A percentile compares a stretch with the other conserved stretches of the same genome.
Conservation (phyloP, 2,113 vertebrate genomes). For the Conger conger region DNA sequence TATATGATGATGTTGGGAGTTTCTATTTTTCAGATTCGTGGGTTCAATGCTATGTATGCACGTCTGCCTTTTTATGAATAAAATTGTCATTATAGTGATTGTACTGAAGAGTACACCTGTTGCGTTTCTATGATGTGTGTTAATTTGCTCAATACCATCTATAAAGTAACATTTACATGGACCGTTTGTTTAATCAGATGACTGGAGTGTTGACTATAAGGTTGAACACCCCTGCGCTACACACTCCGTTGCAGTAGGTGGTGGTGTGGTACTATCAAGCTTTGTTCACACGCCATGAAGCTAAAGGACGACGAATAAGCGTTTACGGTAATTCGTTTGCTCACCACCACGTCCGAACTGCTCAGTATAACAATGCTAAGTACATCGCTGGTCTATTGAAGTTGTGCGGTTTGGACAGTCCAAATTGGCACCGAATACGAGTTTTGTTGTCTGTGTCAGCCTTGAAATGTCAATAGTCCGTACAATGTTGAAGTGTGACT, state of each 20-base stretch:
- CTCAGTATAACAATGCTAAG: background rate
- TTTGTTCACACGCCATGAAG: too few species aligned
- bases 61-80: background rate
- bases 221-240: too few species aligned
- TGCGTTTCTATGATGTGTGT: background rate
- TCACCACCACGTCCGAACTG: background rate
- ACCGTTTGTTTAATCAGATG: background rate
- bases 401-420: background rate
- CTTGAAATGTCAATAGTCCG: background rate
- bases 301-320: too few species aligned
- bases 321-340: constrained; percentile 13
- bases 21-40: background rate
- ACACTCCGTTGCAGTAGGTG: too few species aligned
- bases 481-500: background rate
- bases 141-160: too few species aligned
- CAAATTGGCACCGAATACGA: background rate
- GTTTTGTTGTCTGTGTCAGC: background rate
- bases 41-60: background rate
- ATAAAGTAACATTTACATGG: background rate
- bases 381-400: background rate
- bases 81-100: background rate
- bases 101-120: background rate
- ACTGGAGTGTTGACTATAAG: background rate
- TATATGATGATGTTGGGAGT: background rate
- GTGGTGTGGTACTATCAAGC: too few species aligned